phyloP scores from a whole-genome alignment of 2,797 vertebrate species.

The Borostomias antarcticus region DNA sequence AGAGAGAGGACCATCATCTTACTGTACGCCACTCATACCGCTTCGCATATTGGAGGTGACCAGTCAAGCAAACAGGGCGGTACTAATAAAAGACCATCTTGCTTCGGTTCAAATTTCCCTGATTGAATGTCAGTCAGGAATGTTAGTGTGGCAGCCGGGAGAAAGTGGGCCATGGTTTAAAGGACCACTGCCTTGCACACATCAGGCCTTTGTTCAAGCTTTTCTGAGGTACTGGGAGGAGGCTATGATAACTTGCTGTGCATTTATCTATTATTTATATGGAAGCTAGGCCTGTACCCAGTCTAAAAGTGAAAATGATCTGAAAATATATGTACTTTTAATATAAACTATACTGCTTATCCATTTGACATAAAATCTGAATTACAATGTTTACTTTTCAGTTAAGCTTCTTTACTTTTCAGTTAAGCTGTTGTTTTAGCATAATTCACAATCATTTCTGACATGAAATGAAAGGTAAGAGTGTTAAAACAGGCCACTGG shows the following conservation, averaged over 20 bases:
- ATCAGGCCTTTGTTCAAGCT: slow-evolving; percentile 68
- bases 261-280: slow-evolving; percentile 49
- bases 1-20: slow-evolving; percentile 67
- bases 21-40: slow-evolving; percentile 61
- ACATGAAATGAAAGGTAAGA: slow-evolving; percentile 7
- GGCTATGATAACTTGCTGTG: slow-evolving; percentile 52
- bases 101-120: slow-evolving; percentile 81
- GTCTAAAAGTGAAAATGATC: neutral
- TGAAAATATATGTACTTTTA: neutral
- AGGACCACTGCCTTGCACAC: slow-evolving; percentile 65
- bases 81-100: slow-evolving; percentile 80
- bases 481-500: slow-evolving; percentile 19
- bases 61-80: slow-evolving; percentile 77
- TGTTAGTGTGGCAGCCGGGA: slow-evolving; percentile 69
- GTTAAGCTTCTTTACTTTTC: neutral
- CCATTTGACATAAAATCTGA: neutral
- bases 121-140: slow-evolving; percentile 84
- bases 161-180: slow-evolving; percentile 69
- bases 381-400: neutral
- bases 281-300: neutral
- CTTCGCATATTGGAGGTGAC: slow-evolving; percentile 74
- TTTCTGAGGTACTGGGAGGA: slow-evolving; percentile 63
- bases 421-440: neutral
- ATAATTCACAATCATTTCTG: slow-evolving; percentile 15
- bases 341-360: neutral